Evolutionary conservation across 2,797 vertebrate species (phyloP).

Genomic region (Telmatherina bonti): DNA sequence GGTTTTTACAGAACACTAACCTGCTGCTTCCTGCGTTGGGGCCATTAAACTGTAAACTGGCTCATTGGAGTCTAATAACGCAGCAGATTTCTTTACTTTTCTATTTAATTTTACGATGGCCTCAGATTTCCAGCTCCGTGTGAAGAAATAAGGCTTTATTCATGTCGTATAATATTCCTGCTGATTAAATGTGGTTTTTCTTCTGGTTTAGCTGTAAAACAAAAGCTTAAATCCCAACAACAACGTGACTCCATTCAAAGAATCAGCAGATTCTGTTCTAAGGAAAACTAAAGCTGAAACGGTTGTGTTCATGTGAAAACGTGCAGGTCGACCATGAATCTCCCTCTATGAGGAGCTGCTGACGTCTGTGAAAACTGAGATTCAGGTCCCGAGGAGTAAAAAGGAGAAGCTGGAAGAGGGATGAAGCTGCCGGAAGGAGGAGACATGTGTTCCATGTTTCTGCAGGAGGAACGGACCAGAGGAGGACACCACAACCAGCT

Average conservation of each 20-base stretch:
- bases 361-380: constrained; percentile 25
- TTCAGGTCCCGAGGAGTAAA: fast-evolving
- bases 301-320: no score
- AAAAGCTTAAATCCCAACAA: no score
- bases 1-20: neutral
- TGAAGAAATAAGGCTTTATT: neutral
- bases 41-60: constrained; percentile 12
- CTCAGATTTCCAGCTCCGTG: no score
- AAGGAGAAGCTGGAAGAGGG: neutral
- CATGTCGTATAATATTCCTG: neutral
- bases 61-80: no score
- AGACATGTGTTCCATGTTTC: neutral
- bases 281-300: neutral
- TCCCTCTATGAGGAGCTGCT: constrained; percentile 44
- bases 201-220: neutral
- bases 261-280: neutral
- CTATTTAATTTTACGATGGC: neutral
- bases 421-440: neutral
- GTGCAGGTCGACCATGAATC: neutral
- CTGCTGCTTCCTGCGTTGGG: constrained; percentile 3
- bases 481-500: constrained; percentile 31
- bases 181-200: neutral
- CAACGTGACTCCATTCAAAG: no score
- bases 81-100: neutral
- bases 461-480: constrained; percentile 4